Percentiles rank a stretch among this genome's conserved stretches.
phyloP scores from a whole-genome alignment of 2,113 vertebrate genomes.

The Dolichallabes microphthalmus region DNA sequence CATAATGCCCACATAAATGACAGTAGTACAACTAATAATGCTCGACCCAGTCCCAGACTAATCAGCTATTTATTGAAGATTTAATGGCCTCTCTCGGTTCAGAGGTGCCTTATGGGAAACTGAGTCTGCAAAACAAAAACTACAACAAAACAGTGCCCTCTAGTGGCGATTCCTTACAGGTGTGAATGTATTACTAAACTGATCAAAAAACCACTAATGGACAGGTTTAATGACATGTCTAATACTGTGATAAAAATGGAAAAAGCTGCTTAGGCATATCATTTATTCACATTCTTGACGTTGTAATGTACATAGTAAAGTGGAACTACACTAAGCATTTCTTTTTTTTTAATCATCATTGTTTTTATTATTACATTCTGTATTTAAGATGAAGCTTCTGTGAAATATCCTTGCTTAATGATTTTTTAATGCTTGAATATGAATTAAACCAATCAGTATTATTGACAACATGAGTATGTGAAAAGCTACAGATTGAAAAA shows the following conservation, averaged over 20 bases:
- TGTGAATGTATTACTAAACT: slow-evolving; percentile 8
- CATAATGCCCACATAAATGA: no score
- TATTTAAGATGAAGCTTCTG: slow-evolving; percentile 59
- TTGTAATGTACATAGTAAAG: slow-evolving; percentile 24
- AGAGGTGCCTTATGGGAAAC: no score
- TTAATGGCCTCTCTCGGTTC: no score
- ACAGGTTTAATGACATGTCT: slow-evolving; percentile 3
- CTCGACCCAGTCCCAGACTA: no score
- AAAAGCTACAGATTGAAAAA: background rate
- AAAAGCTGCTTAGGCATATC: background rate
- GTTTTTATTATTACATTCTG: slow-evolving; percentile 32
- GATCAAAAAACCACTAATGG: slow-evolving; percentile 8
- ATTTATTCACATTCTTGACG: background rate
- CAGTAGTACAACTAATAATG: no score
- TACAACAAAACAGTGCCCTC: no score
- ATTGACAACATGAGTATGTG: background rate
- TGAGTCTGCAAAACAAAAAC: no score
- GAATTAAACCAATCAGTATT: slow-evolving; percentile 23
- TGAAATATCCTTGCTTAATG: slow-evolving; percentile 41
- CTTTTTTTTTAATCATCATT: background rate
- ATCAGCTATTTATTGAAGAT: no score
- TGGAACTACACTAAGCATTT: slow-evolving; percentile 45
- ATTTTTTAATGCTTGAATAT: slow-evolving; percentile 34
- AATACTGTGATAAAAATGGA: slow-evolving; percentile 10
- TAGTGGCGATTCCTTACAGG: no score